Percentiles rank a stretch among this genome's conserved stretches.
Conservation (phyloP, 2,888 invertebrate genomes). For the Caenorhabditis afra region DNA sequence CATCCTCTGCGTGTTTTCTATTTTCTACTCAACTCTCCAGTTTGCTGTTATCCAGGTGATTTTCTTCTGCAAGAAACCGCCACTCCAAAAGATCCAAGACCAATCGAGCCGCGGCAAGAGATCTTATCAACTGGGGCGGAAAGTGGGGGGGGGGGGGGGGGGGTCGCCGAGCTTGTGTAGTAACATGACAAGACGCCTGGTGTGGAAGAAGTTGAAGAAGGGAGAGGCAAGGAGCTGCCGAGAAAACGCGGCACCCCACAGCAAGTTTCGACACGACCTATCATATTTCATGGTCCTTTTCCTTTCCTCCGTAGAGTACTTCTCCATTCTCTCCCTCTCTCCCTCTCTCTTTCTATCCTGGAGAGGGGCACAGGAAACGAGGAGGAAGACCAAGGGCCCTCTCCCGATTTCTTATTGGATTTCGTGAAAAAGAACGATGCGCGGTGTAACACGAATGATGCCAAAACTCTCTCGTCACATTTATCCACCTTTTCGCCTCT, state of each 20-base stretch:
- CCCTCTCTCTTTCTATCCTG: background rate
- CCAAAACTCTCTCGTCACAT: slow-evolving; percentile 2
- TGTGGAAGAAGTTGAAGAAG: background rate
- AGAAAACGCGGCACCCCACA: slow-evolving; percentile 3
- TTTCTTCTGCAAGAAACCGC: too few species aligned
- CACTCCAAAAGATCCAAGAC: too few species aligned
- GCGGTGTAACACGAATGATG: slow-evolving; percentile 43
- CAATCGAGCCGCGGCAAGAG: too few species aligned
- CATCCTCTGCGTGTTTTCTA: too few species aligned
- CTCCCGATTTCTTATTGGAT: slow-evolving; percentile 57
- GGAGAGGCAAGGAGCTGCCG: background rate
- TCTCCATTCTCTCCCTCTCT: background rate
- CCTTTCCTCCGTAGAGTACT: slow-evolving; percentile 41
- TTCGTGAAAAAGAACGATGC: slow-evolving; percentile 30
- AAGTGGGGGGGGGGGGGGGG: too few species aligned
- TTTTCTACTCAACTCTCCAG: too few species aligned
- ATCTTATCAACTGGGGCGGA: too few species aligned
- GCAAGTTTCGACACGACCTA: slow-evolving; percentile 59
- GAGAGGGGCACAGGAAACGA: slow-evolving; percentile 13
- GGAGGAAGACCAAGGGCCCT: slow-evolving; percentile 5
- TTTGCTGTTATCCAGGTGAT: too few species aligned
- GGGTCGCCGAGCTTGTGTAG: background rate
- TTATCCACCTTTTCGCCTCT: slow-evolving; percentile 2
- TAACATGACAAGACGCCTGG: slow-evolving; percentile 17
- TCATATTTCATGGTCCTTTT: slow-evolving; percentile 53